phyloP scores from a whole-genome alignment of 2,888 invertebrate species.

The Ophraella communa region DNA sequence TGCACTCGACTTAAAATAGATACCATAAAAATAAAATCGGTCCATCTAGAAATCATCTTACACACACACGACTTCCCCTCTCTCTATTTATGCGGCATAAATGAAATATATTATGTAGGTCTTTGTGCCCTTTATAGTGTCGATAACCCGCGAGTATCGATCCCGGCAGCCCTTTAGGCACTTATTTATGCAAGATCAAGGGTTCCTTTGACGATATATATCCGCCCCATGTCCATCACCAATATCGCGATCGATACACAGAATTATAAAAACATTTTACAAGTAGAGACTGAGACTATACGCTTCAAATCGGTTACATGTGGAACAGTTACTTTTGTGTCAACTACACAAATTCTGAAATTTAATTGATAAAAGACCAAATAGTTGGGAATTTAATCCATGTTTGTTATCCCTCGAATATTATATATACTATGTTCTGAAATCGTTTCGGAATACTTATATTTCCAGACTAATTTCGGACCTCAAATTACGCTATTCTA shows the following conservation, averaged over 20 bases:
- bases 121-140: conserved; percentile 28
- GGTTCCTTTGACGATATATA: conserved; percentile 25
- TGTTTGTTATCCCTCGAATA: too few species aligned
- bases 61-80: background rate
- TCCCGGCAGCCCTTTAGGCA: conserved; percentile 20
- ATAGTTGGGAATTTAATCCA: too few species aligned
- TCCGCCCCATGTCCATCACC: conserved; percentile 22
- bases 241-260: conserved; percentile 21
- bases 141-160: conserved; percentile 24
- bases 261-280: conserved; percentile 15
- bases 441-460: too few species aligned
- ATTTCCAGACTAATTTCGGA: too few species aligned
- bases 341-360: too few species aligned
- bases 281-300: background rate
- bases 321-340: background rate
- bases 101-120: conserved; percentile 26
- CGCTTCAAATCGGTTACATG: background rate
- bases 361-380: too few species aligned
- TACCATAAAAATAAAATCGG: background rate
- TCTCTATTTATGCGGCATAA: conserved; percentile 17
- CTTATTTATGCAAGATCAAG: conserved; percentile 29
- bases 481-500: too few species aligned
- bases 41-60: background rate
- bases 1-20: background rate
- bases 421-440: too few species aligned